Evolutionary conservation across 2,888 invertebrate species (phyloP), one percentile per base, ranked within the genome.

Genomic region (Operophtera brumata): DNA sequence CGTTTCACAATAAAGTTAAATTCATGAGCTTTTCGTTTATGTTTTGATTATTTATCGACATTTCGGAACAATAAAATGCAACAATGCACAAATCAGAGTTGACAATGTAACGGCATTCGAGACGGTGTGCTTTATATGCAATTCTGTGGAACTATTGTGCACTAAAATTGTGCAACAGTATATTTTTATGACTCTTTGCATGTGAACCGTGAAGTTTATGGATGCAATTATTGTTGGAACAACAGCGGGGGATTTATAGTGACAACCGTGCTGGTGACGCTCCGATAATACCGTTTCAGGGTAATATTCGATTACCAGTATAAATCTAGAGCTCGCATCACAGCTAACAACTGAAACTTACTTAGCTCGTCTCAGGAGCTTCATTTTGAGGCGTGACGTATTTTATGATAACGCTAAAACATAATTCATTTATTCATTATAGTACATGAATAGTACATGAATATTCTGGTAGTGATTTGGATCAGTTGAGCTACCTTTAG

Each of bases 121-220:
- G 51, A 55, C 57, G 53, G 47, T 48, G 47, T 54, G 50, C 54
- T 62, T 62, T 61, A 57, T 62, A 54, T 55, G 47, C 49, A 44
- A 47, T 54, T 54, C 37, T 32, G 47, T 57, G 52, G 47, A 57
- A 57, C 62, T 59, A 57, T 56, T 44, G 55, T 43, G 44, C 47
- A 47, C 59, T 54, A 56, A 59, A 70, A 70, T 69, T 65, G 69
- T 68, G 67, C 66, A 59, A 66, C 69, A 67, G 64, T 61, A 67
- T 65, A 72, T 73, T 84, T 84, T 84, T 84, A 83, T 81, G 77
- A 75, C 81, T 76, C 78, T 80, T 78, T 78, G 74, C 77, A 75
- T 80, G 80, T 80, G 81, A 78, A 75, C 77, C 75, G 73, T 78
- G 75, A 78, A 78, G 76, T 84, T 85, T 85, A 85, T 85, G 73